These are phyloP conservation scores for Gymnoscopelus microlampas DNA, from an alignment of 2,797 vertebrate species.

Conservation along the genomic window DNA sequence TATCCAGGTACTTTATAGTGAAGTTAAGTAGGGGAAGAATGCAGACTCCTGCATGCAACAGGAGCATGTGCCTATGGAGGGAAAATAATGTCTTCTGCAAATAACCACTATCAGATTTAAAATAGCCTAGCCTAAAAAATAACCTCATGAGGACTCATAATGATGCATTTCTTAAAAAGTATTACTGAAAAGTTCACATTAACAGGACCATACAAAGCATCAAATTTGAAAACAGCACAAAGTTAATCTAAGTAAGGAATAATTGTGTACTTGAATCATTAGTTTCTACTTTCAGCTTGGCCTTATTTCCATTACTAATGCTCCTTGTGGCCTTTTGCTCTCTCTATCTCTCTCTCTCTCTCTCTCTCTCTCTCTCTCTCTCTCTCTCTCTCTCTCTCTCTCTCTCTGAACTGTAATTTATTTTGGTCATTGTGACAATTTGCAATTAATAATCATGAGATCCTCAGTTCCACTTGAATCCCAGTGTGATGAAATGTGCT, in stretches of 20 bases:
- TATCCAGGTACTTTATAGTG: slow-evolving; percentile 39
- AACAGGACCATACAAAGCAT: no score
- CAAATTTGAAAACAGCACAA: no score
- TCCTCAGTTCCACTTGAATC: slow-evolving; percentile 19
- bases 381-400: background rate
- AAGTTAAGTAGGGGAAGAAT: slow-evolving; percentile 17
- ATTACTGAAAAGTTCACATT: no score
- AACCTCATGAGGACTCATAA: no score
- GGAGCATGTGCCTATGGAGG: no score
- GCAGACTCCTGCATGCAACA: slow-evolving; percentile 1
- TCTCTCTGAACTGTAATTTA: slow-evolving; percentile 22
- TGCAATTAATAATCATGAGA: slow-evolving; percentile 33
- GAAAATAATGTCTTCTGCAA: no score
- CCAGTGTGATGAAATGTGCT: background rate
- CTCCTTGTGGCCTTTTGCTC: slow-evolving; percentile 35
- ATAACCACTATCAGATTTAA: no score
- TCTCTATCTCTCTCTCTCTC: slow-evolving; percentile 11
- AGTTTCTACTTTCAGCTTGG: slow-evolving; percentile 37
- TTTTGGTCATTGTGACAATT: slow-evolving; percentile 33
- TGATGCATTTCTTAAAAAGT: no score
- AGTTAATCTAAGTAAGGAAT: no score
- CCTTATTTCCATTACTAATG: slow-evolving; percentile 49
- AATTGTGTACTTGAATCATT: no score
- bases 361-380: background rate
- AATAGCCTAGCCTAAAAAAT: no score